A percentile compares a stretch with the other conserved stretches of the same genome.
phyloP scores from a whole-genome alignment of 2,797 vertebrate species.

The Pipistrellus pygmaeus region DNA sequence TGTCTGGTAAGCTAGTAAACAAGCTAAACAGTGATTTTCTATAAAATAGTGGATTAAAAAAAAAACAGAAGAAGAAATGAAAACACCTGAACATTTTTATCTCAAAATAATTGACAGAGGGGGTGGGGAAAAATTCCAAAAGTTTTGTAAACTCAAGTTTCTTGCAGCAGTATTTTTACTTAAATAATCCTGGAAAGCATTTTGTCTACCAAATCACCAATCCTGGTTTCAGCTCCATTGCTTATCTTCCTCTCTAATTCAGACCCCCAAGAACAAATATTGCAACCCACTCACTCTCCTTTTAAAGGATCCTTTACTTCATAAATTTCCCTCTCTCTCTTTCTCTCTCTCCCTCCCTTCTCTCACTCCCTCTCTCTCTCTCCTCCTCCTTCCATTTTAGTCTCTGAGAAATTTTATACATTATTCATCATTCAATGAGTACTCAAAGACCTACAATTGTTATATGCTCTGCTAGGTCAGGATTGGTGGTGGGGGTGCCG shows the following conservation, averaged over 20 bases:
- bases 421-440: background rate
- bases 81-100: background rate
- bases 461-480: background rate
- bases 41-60: background rate
- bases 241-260: constrained; percentile 23
- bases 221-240: constrained; percentile 1
- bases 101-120: background rate
- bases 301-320: background rate
- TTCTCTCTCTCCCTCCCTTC: background rate
- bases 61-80: background rate
- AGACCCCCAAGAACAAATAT: background rate
- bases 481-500: too few species aligned
- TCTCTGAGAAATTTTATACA: background rate
- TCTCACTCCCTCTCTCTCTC: background rate
- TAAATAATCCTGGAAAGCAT: background rate
- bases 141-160: background rate
- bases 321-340: background rate
- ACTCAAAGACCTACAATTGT: background rate
- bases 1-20: background rate
- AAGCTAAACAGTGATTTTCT: background rate
- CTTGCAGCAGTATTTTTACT: background rate
- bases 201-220: background rate
- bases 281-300: background rate
- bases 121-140: background rate
- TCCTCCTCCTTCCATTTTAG: background rate